Evolutionary conservation across 2,113 vertebrate genomes (phyloP).

Genomic region (Petrocephalus microphthalmus): DNA sequence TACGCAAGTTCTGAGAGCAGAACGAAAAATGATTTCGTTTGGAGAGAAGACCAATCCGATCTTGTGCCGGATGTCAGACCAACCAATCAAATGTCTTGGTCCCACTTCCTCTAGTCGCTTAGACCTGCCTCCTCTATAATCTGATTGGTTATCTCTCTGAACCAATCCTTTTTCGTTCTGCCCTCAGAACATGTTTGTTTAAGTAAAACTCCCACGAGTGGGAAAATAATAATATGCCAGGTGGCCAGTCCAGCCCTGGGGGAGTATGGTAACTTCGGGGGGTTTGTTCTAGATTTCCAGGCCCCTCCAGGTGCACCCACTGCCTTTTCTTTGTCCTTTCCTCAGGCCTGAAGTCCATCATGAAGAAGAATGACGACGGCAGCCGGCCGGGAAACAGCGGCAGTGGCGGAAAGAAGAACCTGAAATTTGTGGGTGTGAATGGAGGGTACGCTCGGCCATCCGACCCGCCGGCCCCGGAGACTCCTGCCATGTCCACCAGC

Average conservation of each 20-base stretch:
- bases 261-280: neutral
- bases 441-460: slow-evolving; percentile 81
- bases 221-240: neutral
- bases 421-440: slow-evolving; percentile 99
- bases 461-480: slow-evolving; percentile 29
- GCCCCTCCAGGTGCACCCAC: neutral
- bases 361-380: slow-evolving; percentile 92
- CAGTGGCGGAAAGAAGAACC: slow-evolving; percentile 93
- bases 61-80: too few relatives aligned
- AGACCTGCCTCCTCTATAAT: too few relatives aligned
- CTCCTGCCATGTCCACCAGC: slow-evolving; percentile 24
- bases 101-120: too few relatives aligned
- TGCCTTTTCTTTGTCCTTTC: slow-evolving; percentile 6
- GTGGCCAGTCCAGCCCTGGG: neutral
- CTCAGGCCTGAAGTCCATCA: slow-evolving; percentile 95
- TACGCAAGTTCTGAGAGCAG: too few relatives aligned
- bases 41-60: too few relatives aligned
- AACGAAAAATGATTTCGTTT: too few relatives aligned
- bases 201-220: too few relatives aligned
- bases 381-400: slow-evolving; percentile 77
- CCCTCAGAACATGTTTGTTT: too few relatives aligned
- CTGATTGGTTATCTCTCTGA: too few relatives aligned
- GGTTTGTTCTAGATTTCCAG: neutral
- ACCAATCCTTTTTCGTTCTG: too few relatives aligned
- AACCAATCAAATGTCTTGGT: too few relatives aligned